A percentile compares a stretch with the other conserved stretches of the same genome.
These are phyloP conservation scores for Dipodomys stephensi DNA, from an alignment of 2,113 vertebrate species.

Conservation along the genomic window DNA sequence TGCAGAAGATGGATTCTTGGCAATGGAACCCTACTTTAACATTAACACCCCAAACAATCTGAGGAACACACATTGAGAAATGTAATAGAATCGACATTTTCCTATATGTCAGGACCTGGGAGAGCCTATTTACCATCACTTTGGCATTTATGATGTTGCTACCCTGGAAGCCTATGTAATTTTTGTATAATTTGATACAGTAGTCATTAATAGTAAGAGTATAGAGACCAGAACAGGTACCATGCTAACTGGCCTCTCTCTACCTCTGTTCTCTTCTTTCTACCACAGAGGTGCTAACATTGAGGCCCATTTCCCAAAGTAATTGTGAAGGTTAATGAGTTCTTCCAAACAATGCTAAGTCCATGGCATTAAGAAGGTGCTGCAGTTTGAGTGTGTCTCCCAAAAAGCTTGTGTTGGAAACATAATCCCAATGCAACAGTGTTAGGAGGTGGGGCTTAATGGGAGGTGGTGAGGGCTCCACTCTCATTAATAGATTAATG, in stretches of 20 bases:
- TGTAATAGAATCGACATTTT: neutral
- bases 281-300: neutral
- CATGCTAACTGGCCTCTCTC: neutral
- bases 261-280: neutral
- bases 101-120: neutral
- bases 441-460: neutral
- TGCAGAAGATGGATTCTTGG: neutral
- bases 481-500: neutral
- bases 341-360: neutral
- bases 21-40: neutral
- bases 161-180: neutral
- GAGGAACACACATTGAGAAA: conserved; percentile 14
- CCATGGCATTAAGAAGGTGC: neutral
- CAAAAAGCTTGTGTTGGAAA: neutral
- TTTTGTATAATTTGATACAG: neutral
- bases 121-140: neutral
- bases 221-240: neutral
- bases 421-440: neutral
- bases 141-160: neutral
- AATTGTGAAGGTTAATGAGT: neutral
- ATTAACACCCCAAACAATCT: neutral
- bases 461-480: neutral
- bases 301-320: neutral
- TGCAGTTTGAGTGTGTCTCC: neutral
- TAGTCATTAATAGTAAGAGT: neutral